These are phyloP conservation scores for Sinocyclocheilus grahami DNA, from an alignment of 2,113 vertebrate genomes.

Conservation along the genomic window DNA sequence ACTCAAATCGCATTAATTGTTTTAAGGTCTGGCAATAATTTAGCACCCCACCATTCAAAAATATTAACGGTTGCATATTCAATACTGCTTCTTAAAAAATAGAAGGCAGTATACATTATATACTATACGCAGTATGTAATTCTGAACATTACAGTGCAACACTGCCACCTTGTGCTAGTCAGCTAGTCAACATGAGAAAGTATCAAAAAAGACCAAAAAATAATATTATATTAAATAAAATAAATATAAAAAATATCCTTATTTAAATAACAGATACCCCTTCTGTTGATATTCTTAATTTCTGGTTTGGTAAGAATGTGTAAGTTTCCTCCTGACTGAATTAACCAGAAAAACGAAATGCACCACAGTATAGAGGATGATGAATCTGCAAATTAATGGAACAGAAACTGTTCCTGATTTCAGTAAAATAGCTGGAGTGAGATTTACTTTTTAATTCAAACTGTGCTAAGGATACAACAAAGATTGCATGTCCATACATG, in stretches of 20 bases:
- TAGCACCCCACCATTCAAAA: background rate
- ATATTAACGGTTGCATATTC: background rate
- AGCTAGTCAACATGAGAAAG: too few species aligned
- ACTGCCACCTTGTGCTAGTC: slow-evolving; percentile 24
- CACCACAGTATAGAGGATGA: background rate
- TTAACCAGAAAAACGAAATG: background rate
- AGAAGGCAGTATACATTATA: background rate
- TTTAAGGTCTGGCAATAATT: background rate
- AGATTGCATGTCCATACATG: background rate
- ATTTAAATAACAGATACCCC: background rate
- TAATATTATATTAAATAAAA: background rate
- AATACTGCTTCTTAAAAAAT: background rate
- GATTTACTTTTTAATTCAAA: background rate
- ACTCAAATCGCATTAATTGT: background rate
- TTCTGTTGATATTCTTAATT: background rate
- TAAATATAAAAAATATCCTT: background rate
- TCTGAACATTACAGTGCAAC: background rate
- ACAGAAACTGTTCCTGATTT: background rate
- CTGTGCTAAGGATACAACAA: background rate
- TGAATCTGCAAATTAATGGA: background rate
- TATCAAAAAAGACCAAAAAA: background rate
- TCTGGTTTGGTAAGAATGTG: background rate
- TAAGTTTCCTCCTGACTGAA: background rate
- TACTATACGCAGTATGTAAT: background rate
- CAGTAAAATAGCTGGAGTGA: background rate